Evolutionary conservation across 2,888 invertebrate species (phyloP), one percentile per base, ranked within the genome.

Genomic region (Cremastinae sp.): DNA sequence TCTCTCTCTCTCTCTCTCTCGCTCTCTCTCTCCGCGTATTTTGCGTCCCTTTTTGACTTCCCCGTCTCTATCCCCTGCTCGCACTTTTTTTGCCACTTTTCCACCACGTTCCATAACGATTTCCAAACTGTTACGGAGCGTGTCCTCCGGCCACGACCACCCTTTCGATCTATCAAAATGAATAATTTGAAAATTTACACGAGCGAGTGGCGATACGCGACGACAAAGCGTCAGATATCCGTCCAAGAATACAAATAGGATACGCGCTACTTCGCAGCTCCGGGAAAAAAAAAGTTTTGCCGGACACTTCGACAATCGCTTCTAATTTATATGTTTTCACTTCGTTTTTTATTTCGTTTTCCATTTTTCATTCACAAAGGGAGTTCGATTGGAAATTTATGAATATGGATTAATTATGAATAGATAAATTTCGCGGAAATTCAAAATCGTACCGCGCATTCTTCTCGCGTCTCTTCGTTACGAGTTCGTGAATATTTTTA

Each of bases 111-210:
- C 41, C 22, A 53, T 53, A 39, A 65, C 53, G 28, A 10, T 39
- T 20, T 20, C 51, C 20, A 39, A 10, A 35, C 47, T 18, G 5
- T 18, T 18, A 0, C 51, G 12, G 9, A 37, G 20, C 28, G 39
- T n/a, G 28, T 28, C 18, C 45, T 58, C 37, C 20, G 37, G 62
- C 37, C 14, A 45, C 28, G 49, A 14, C 51, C 69, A 64, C 72
- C 65, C 64, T 65, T 62, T 65, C 64, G 53, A 75, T 61, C 70
- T 22, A 47, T 65, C 47, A 61, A 59, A 65, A 65, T 65, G 58
- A 75, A 75, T 65, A 61, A 61, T 65, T 65, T n/a, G 12, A 39
- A 71, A 61, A 49, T 18, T 71, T 56, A 22, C 22, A 64, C 39
- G 39, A 43, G 12, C 35, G 51, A 28, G 37, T n/a, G 55, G n/a